Evolutionary conservation across 2,888 invertebrate species (phyloP), one percentile per base, ranked within the genome.

Genomic region (Perithous albicinctus): DNA sequence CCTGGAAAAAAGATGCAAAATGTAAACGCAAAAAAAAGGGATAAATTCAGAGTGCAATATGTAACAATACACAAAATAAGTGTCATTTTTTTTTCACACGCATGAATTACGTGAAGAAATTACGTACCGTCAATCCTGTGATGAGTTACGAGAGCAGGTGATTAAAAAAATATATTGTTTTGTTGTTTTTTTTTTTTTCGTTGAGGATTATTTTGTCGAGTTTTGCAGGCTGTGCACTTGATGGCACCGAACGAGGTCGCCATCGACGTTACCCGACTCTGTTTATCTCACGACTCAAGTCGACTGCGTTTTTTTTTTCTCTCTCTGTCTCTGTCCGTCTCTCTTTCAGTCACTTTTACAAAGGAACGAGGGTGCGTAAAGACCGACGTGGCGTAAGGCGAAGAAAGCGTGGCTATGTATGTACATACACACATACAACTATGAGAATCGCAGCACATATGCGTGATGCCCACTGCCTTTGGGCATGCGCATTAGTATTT

Each of bases 271-370:
- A 46, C 69, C 56, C 73, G 67, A 78, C 74, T 81, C 81, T 81
- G 81, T 81, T 81, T 81, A 81, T 81, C 81, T 78, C 69, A 43
- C 61, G 56, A 70, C 78, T 78, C 48, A 81, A 43, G 61, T 20
- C 8, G 18, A 48, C 32, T 69, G 59, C 43, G 41, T 35, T 32
- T 77, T 54, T 69, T 70, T 67, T 61, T 61, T 51, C n/a, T 63
- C 41, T 48, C 59, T 32, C 29, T 48, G 23, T 51, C n/a, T 73
- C 69, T 48, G 7, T 29, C 12, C 18, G 32, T 32, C 15, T 29
- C 23, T 32, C 56, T 32, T 2, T 59, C 59, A 8, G 32, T 56
- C 29, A 7, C 32, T n/a, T n/a, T 7, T 26, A 12, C 56, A n/a
- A 15, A n/a, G 56, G 12, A 12, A n/a, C 56, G 26, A 54, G 26